Base-by-base conservation (phyloP, 2,888 invertebrate genomes). In the Melikaiella ostensackeni region DNA sequence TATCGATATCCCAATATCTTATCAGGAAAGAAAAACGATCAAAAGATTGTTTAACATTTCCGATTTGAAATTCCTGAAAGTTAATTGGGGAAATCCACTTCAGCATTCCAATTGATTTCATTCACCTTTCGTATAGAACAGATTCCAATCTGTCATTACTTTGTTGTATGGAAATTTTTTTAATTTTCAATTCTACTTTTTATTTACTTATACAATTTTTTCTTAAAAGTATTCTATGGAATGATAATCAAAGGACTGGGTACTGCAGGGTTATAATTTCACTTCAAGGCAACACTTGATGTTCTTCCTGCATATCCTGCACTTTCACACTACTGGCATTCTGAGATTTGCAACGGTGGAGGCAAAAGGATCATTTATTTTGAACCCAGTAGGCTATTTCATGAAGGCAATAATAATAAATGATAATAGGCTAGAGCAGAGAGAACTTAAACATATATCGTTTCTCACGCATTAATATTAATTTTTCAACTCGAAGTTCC, bases 61-160 rank as follows among this genome's bases (percentile, higher is more conserved):
- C n/a, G 30, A 50, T 70, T 50, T 46, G 30, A 70, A 70, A 70
- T 70, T 70, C 70, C 30, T 50, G n/a, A n/a, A 70, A 70, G n/a
- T 30, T n/a, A 46, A 70, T 70, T 50, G n/a, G 4, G 30, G 30
- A 70, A 50, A 70, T 30, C 24, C 30, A 50, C n/a, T 30, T 50
- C 11, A 70, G 30, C 30, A 70, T 70, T 50, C 30, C 27, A 46
- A 8, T 13, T 9, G 42, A 66, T 46, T 66, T 66, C 66, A 16
- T 66, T 66, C 46, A 66, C 19, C 46, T 66, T 63, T 64, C 64
- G 24, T 33, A 42, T 42, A 64, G 11, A 64, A 16, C 16, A 64
- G n/a, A 64, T 42, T 42, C 38, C 38, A 3, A 61, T 50, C n/a
- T 50, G n/a, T 9, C n/a, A n/a, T 50, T 8, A 9, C n/a, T 50